Conservation (phyloP, 2,113 vertebrate genomes). For the Aviceda subcristata region DNA sequence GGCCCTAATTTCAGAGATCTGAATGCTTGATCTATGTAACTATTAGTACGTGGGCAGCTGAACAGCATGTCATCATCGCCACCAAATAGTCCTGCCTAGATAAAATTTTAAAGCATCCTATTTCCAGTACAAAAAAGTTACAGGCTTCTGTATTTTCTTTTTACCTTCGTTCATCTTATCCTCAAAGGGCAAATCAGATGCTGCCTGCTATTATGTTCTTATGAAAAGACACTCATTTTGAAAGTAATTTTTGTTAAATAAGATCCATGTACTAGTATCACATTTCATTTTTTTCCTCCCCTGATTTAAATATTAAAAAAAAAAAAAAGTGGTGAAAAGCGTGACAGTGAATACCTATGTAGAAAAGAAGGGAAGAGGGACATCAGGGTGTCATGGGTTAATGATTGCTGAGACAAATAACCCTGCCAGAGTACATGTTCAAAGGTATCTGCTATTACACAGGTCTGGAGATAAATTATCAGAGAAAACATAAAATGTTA, state of each 20-base stretch:
- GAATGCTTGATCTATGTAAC: background rate
- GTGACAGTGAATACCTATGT: background rate
- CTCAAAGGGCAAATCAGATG: background rate
- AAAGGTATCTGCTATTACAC: slow-evolving; percentile 2
- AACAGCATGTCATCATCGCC: background rate
- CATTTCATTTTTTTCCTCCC: background rate
- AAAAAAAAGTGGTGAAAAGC: background rate
- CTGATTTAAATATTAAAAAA: background rate
- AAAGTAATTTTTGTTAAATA: background rate
- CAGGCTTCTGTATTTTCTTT: background rate
- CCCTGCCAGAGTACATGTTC: background rate
- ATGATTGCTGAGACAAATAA: background rate
- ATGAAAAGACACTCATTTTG: background rate
- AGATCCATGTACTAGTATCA: background rate
- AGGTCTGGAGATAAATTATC: background rate
- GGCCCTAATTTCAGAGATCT: background rate
- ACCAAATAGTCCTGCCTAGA: background rate
- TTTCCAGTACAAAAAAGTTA: background rate
- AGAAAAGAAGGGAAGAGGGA: background rate
- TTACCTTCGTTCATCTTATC: background rate
- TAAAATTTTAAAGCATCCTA: background rate
- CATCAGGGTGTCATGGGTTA: background rate
- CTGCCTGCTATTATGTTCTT: background rate
- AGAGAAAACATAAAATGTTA: background rate
- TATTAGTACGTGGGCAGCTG: background rate